These are phyloP conservation scores for Periophthalmus magnuspinnatus DNA, from an alignment of 2,797 vertebrate species.

Conservation along the genomic window DNA sequence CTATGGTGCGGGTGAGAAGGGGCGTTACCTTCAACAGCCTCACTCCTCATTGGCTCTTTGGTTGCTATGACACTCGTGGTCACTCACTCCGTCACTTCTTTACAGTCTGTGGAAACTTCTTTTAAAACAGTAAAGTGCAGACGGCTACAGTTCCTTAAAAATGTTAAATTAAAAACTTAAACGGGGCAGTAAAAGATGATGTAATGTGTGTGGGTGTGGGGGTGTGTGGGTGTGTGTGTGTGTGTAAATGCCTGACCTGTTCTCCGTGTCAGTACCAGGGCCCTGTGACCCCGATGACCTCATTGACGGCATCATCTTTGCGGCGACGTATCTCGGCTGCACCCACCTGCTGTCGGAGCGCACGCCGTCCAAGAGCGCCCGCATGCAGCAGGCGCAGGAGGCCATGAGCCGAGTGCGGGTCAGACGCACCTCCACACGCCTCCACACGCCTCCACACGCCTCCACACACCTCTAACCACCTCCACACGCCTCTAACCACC, in stretches of 20 bases:
- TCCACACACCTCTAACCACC: background rate
- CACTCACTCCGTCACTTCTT: too few relatives aligned
- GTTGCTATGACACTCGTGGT: too few relatives aligned
- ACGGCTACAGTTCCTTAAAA: background rate
- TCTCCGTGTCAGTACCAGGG: constrained; percentile 83
- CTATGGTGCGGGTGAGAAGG: too few relatives aligned
- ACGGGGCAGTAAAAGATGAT: too few relatives aligned
- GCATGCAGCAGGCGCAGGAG: constrained; percentile 98
- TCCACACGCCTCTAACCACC: too few relatives aligned
- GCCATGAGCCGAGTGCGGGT: constrained; percentile 95
- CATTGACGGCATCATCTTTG: constrained; percentile 97
- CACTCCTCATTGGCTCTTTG: too few relatives aligned
- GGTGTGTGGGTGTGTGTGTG: too few relatives aligned
- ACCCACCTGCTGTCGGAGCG: constrained; percentile 95
- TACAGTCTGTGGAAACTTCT: too few relatives aligned
- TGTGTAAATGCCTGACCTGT: background rate
- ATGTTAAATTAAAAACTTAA: too few relatives aligned
- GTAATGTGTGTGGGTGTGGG: background rate
- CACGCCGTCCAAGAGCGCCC: constrained; percentile 92
- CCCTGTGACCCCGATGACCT: constrained; percentile 96
- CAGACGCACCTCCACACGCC: constrained; percentile 38
- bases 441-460: too few relatives aligned
- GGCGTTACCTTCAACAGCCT: too few relatives aligned
- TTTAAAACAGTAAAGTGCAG: too few relatives aligned
- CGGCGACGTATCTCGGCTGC: constrained; percentile 94